Evolutionary conservation across 30 jellyfish, hydroid and myxozoan genomes (phyloP), one percentile per base, ranked within the genome.

Genomic region (Cassiopea xamachana): DNA sequence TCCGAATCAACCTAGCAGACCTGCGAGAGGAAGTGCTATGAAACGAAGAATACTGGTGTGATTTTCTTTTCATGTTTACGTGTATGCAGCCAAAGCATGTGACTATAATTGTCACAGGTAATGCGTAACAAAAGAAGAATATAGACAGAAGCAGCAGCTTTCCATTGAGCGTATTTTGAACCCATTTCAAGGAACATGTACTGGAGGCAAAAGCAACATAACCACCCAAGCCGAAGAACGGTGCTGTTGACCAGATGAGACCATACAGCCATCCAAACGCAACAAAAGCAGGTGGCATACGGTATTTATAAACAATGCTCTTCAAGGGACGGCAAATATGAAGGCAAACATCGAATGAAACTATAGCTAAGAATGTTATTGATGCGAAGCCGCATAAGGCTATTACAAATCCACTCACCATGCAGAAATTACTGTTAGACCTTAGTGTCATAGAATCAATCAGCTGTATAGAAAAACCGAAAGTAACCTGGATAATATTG

Each of bases 371-470:
- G 48, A 71, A 76, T 7, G 81, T 16, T 14, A 85, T 73, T 6
- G 83, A 76, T 13, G 62, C 93, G 17, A 85, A 87, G 13, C 93
- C 93, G 60, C 93, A 73, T 43, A 85, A 49, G 61, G 93, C 74
- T 16, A 85, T 76, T 17, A 76, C 58, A 73, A 85, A 85, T 7
- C 87, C 93, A 19, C 81, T 48, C 27, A 64, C 87, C 15, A 14
- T 77, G 49, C 93, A 85, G 13, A 73, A 60, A 43, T 6, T 46
- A 17, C 48, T 16, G 50, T 12, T 46, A 82, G 73, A 60, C 1
- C 19, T 45, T 13, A 27, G 7, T 1, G 59, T 7, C 1, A 72
- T 46, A 18, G 77, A 47, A 74, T 75, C 93, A 55, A 55, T 73
- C 7, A 70, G 60, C 46, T 73, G 85, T 27, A 74, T 70, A 10